Base-by-base conservation (phyloP, 1,140 invertebrate species). In the Lethocerus indicus region DNA sequence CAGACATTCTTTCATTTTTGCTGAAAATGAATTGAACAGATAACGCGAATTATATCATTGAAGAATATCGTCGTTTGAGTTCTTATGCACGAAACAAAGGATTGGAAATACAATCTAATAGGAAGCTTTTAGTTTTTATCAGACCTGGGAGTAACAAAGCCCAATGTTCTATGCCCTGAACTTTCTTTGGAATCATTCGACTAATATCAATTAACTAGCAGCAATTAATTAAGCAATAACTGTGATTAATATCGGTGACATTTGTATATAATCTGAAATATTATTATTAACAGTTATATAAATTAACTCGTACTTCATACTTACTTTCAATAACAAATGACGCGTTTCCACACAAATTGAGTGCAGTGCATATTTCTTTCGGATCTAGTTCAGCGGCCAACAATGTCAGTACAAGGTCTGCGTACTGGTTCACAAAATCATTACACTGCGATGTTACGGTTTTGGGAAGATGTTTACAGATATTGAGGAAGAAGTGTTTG, bases 381-480 rank as follows among this genome's bases (percentile, higher is more conserved):
- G 89, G 84, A 47, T 77, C 70, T 26, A 91, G 55, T 57, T 79
- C 72, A 52, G 79, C 66, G 14, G 75, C 67, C 9, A 94, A 61
- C 47, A 92, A 61, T 13, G 73, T 66, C 49, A 94, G 79, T 20
- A 93, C 69, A 0, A 75, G 59, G 53, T 84, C 75, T 2, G 74
- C 79, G 66, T 94, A 92, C 57, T 83, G 66, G 32, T 81, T 67
- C 3, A 94, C 75, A 62, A 92, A 91, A 29, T 74, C 57, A 41
- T 81, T 72, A 61, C 90, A 94, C 48, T 83, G 67, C 3, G 66
- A 56, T 7, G 65, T 63, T 1, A 86, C 60, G 0, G 73, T 73
- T 50, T 69, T 69, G 0, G 89, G 88, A 62, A 93, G 61, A 35
- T 70, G 60, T 28, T 71, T 68, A 64, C 89, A 94, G 6, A 86